Evolutionary conservation across 2,888 invertebrate genomes (phyloP).

Genomic region (Pachycephus smyrnensis): DNA sequence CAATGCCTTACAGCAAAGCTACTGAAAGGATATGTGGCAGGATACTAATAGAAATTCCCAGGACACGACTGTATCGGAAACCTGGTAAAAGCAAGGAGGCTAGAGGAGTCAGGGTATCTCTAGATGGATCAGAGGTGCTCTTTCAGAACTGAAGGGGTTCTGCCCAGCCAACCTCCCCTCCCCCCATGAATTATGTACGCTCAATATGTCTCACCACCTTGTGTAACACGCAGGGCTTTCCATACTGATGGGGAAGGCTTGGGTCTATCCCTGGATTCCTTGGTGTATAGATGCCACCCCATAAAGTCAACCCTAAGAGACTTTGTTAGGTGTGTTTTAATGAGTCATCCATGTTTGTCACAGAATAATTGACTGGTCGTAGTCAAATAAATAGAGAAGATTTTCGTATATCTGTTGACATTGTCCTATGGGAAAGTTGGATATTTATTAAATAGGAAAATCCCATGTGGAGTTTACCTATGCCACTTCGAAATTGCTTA

Average conservation of each 20-base stretch:
- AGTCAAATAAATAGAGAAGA: neutral
- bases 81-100: neutral
- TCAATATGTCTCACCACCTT: constrained; percentile 5
- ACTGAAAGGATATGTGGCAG: neutral
- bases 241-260: neutral
- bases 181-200: constrained; percentile 6
- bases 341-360: neutral
- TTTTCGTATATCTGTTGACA: neutral
- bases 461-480: neutral
- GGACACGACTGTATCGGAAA: neutral
- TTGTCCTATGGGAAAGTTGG: neutral
- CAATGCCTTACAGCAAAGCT: neutral
- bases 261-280: neutral
- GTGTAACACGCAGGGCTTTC: constrained; percentile 1
- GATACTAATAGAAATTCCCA: neutral
- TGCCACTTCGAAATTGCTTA: neutral
- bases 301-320: neutral
- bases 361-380: neutral
- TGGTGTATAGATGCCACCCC: neutral
- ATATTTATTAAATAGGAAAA: neutral
- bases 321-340: neutral
- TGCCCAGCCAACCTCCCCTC: neutral
- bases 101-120: neutral
- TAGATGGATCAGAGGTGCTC: neutral
- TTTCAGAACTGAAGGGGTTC: neutral